Base-by-base conservation (phyloP, 2,888 invertebrate genomes). In the Drosophila tanythrix region DNA sequence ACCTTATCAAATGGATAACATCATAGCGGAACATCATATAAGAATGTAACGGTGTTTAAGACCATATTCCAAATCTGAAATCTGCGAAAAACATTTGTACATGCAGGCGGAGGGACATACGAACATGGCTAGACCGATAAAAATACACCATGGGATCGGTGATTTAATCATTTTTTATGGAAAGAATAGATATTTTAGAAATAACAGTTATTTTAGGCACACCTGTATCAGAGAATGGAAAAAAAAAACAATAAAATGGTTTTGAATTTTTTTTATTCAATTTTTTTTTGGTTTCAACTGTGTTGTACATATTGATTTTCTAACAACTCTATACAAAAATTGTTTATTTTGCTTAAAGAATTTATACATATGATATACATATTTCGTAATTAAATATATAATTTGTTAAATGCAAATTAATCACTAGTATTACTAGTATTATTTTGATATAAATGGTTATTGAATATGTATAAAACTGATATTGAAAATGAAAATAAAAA, bases 311-410 rank as follows among this genome's bases (percentile, higher is more conserved):
- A 77, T 87, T 84, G 81, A 82, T 84, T 84, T 89, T 79, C 71
- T 81, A 89, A 86, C 89, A 89, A 87, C 78, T 89, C 69, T 80
- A 75, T 82, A 86, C 79, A 84, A 87, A 84, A 89, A 82, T 80
- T 82, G 79, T 82, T 69, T 57, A 53, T 68, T 80, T 76, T 72
- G 29, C 59, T 68, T 59, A 72, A 66, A 4, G 46, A 65, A 70
- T 79, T 57, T 69, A 79, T 61, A 76, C 68, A 63, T 48, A 66
- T 43, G 33, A 55, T 46, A 57, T 53, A 64, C 15, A 63, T 66
- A 60, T 29, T 35, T 52, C 18, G 25, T 64, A 65, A 31, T 48
- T 52, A 56, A 58, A 66, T 48, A 55, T 62, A 71, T 63, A 61
- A 51, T 79, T 63, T 68, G 27, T 69, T 80, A 79, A 57, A 59